Percentiles rank a stretch among this genome's conserved stretches.
Conservation (phyloP, 1,140 invertebrate species). For the Orussus abietinus region DNA sequence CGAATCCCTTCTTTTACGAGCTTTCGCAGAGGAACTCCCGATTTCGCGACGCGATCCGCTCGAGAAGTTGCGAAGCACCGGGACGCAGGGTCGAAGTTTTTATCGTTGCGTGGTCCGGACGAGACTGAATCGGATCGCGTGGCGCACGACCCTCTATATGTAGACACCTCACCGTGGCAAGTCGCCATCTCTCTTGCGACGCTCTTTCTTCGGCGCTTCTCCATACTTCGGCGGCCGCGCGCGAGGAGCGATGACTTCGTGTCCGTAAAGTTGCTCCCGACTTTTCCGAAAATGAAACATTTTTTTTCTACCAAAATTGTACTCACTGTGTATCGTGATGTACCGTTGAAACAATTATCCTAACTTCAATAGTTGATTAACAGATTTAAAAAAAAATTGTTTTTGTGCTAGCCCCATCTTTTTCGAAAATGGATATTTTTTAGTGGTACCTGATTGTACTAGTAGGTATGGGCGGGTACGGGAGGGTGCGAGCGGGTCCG, state of each 20-base stretch:
- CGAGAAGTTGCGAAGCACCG: not conserved
- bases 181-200: too few species aligned
- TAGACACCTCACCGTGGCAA: constrained; percentile 27
- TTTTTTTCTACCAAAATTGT: not conserved
- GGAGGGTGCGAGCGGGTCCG: too few species aligned
- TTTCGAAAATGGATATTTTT: too few species aligned
- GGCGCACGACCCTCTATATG: constrained; percentile 36
- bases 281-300: too few species aligned
- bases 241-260: not conserved
- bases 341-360: too few species aligned
- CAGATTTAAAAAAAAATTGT: not conserved
- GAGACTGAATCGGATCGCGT: constrained; percentile 33
- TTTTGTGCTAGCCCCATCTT: too few species aligned
- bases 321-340: not conserved
- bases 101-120: constrained; percentile 26
- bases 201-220: too few species aligned
- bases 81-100: constrained; percentile 3
- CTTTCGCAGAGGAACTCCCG: not conserved
- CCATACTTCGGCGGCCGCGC: too few species aligned
- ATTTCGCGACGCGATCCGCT: not conserved
- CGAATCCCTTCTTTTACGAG: not conserved
- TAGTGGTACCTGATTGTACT: too few species aligned
- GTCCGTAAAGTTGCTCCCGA: not conserved
- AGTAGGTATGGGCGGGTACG: too few species aligned
- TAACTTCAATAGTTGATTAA: too few species aligned